A percentile compares a stretch with the other conserved stretches of the same genome.
phyloP scores from a whole-genome alignment of 2,113 vertebrate species.

The Mastomys natalensis region DNA sequence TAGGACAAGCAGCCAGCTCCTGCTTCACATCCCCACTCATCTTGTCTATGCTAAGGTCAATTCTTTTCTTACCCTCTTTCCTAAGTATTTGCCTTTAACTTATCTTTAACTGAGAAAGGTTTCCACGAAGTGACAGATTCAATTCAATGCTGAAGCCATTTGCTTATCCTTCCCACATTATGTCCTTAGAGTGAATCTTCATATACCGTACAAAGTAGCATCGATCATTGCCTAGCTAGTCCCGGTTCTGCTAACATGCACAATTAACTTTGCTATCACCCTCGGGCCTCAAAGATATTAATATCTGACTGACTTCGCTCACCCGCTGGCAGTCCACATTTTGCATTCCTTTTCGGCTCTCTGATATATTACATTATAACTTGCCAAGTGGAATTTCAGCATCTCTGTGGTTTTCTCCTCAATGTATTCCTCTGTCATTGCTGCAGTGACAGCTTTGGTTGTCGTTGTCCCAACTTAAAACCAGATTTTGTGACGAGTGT shows the following conservation, averaged over 20 bases:
- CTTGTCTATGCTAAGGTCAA: neutral
- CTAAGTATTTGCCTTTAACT: neutral
- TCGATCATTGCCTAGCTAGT: neutral
- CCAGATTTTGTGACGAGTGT: slow-evolving; percentile 45
- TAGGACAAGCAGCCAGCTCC: neutral
- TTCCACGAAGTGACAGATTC: neutral
- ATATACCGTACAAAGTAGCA: slow-evolving; percentile 2
- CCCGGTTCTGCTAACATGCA: neutral
- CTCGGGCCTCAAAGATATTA: neutral
- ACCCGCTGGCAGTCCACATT: neutral
- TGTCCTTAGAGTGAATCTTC: neutral
- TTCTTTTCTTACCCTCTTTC: neutral
- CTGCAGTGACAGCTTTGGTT: neutral
- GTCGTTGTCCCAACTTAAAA: slow-evolving; percentile 33
- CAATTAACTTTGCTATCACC: slow-evolving; percentile 34
- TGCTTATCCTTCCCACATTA: neutral
- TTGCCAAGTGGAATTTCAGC: slow-evolving; percentile 58
- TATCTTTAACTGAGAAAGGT: neutral
- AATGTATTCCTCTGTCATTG: slow-evolving; percentile 47
- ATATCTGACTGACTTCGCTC: slow-evolving; percentile 65
- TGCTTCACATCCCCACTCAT: neutral
- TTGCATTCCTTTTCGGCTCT: slow-evolving; percentile 54
- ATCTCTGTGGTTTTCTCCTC: slow-evolving; percentile 62
- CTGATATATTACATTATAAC: slow-evolving; percentile 47
- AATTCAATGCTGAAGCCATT: neutral